Conservation (phyloP, 2,797 vertebrate genomes). For the Sylvilagus floridanus region DNA sequence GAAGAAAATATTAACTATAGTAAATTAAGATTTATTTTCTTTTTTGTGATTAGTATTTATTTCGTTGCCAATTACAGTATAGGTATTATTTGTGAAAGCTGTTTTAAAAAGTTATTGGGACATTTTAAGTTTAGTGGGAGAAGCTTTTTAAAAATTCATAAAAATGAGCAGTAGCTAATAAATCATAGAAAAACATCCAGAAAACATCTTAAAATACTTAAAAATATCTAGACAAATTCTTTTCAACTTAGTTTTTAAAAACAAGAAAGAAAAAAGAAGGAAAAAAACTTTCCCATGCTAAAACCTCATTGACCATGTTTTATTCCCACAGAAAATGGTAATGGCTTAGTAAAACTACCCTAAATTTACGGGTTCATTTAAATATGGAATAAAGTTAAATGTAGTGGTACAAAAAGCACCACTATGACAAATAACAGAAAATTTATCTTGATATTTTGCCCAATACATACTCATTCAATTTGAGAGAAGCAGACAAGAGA, state of each 20-base stretch:
- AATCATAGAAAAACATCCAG: slow-evolving; percentile 12
- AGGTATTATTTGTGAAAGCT: slow-evolving; percentile 14
- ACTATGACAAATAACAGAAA: slow-evolving; percentile 75
- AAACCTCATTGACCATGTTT: slow-evolving; percentile 54
- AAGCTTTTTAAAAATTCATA: slow-evolving; percentile 28
- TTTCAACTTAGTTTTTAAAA: not conserved
- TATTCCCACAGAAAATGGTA: slow-evolving; percentile 72
- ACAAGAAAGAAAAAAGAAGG: not conserved
- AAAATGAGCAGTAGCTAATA: slow-evolving; percentile 13
- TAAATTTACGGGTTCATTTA: slow-evolving; percentile 62
- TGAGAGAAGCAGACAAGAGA: not conserved
- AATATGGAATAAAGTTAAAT: slow-evolving; percentile 57
- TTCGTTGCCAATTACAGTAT: slow-evolving; percentile 6
- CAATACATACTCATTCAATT: not conserved
- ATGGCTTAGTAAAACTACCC: slow-evolving; percentile 60
- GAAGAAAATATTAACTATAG: slow-evolving; percentile 13
- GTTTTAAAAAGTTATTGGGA: not conserved
- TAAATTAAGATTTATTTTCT: slow-evolving; percentile 52
- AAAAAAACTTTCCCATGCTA: not conserved
- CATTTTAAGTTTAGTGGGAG: not conserved
- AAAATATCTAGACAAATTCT: slow-evolving; percentile 7
- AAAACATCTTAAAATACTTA: slow-evolving; percentile 44
- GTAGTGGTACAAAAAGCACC: slow-evolving; percentile 51
- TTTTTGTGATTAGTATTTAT: slow-evolving; percentile 20
- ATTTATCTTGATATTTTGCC: slow-evolving; percentile 65